Percentiles rank a stretch among this genome's conserved stretches.
These are phyloP conservation scores for Ophioninae sp. DNA, from an alignment of 2,888 invertebrate genomes.

Conservation along the genomic window DNA sequence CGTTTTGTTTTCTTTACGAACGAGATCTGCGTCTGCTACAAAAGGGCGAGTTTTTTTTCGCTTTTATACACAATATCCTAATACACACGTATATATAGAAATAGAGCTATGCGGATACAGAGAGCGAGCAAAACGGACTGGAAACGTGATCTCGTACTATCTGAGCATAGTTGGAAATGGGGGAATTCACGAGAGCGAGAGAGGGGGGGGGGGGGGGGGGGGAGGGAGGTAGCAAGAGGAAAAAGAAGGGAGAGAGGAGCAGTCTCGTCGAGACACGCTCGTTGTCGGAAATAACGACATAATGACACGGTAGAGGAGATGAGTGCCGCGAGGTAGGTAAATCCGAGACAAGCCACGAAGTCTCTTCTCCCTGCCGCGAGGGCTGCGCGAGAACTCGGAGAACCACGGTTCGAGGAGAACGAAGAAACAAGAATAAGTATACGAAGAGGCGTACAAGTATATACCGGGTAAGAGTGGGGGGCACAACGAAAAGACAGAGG, in stretches of 20 bases:
- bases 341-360: slow-evolving; percentile 70
- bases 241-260: slow-evolving; percentile 17
- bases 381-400: slow-evolving; percentile 37
- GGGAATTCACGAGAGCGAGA: too few relatives aligned
- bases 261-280: slow-evolving; percentile 77
- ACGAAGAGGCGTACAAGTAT: slow-evolving; percentile 41
- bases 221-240: neutral
- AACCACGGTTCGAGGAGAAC: slow-evolving; percentile 44
- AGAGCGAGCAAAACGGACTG: too few relatives aligned
- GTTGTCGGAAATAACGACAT: slow-evolving; percentile 80
- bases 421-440: slow-evolving; percentile 21
- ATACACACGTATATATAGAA: too few relatives aligned
- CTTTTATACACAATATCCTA: too few relatives aligned
- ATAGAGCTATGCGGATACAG: too few relatives aligned
- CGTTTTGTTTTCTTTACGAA: too few relatives aligned
- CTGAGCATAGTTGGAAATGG: too few relatives aligned
- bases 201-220: neutral
- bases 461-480: neutral
- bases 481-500: slow-evolving; percentile 10
- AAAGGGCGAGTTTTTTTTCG: too few relatives aligned
- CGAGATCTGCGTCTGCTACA: too few relatives aligned
- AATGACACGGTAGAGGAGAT: slow-evolving; percentile 79
- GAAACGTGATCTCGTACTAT: too few relatives aligned
- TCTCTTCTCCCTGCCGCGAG: slow-evolving; percentile 8
- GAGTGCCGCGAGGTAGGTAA: slow-evolving; percentile 78